A percentile compares a stretch with the other conserved stretches of the same genome.
phyloP scores from a whole-genome alignment of 2,113 vertebrate genomes.

The Oreochromis aureus region DNA sequence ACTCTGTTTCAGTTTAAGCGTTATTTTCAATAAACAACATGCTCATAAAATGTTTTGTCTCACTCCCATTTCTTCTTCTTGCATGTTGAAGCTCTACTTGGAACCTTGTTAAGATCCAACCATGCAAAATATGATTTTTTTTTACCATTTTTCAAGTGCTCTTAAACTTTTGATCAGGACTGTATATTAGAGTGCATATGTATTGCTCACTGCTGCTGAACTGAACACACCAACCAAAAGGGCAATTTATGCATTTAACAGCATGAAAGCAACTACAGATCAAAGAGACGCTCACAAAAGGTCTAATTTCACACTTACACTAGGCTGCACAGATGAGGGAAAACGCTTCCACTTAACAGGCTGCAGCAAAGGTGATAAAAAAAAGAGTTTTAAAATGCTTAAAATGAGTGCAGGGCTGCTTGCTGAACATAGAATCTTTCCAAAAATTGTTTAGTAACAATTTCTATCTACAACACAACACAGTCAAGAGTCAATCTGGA shows the following conservation, averaged over 20 bases:
- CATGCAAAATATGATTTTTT: neutral
- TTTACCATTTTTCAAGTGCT: neutral
- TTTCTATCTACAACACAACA: neutral
- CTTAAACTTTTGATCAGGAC: neutral
- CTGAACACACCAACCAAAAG: neutral
- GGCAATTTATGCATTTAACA: constrained; percentile 17
- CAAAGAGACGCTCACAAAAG: constrained; percentile 49
- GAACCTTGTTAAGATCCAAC: neutral
- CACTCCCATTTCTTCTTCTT: neutral
- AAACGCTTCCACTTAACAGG: neutral
- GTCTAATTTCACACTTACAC: constrained; percentile 18
- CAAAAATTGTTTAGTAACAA: neutral
- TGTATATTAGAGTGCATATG: neutral
- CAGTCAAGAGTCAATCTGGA: neutral
- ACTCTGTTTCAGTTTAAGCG: neutral
- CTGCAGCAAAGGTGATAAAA: constrained; percentile 40
- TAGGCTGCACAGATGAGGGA: constrained; percentile 3
- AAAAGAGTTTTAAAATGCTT: neutral
- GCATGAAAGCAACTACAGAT: constrained; percentile 16
- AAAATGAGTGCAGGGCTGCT: constrained; percentile 29
- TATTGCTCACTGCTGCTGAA: neutral
- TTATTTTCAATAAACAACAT: neutral
- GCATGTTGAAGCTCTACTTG: neutral
- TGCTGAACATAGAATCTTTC: neutral
- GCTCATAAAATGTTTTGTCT: neutral